A percentile compares a stretch with the other conserved stretches of the same genome.
These are phyloP conservation scores for Melinaea menophilus DNA, from an alignment of 2,888 invertebrate genomes.

Conservation along the genomic window DNA sequence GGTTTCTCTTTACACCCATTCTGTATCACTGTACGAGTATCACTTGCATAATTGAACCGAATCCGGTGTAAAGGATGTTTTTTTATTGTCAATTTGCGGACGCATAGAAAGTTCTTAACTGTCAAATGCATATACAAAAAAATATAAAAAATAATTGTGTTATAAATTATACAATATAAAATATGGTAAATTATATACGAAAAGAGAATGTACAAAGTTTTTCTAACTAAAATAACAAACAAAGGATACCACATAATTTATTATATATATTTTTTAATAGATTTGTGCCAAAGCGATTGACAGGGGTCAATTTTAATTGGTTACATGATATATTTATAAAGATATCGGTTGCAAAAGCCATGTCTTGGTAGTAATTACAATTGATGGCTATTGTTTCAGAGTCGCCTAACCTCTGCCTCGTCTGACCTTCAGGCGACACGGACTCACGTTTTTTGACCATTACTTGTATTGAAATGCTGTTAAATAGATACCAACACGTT, in stretches of 20 bases:
- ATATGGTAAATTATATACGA: no score
- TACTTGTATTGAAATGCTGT: slow-evolving; percentile 33
- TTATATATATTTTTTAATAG: neutral
- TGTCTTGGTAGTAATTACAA: slow-evolving; percentile 74
- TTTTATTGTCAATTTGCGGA: neutral
- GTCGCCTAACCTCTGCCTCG: slow-evolving; percentile 62
- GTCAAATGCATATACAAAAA: neutral
- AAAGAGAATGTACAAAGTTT: no score
- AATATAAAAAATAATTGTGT: no score
- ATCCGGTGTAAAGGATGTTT: neutral
- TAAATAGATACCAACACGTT: no score
- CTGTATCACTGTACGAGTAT: neutral
- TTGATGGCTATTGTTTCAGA: slow-evolving; percentile 70
- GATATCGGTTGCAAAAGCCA: slow-evolving; percentile 66
- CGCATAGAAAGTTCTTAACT: neutral
- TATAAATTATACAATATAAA: no score
- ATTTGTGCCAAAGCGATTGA: slow-evolving; percentile 13
- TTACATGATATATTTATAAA: slow-evolving; percentile 41
- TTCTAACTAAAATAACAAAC: no score
- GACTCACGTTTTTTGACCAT: slow-evolving; percentile 71
- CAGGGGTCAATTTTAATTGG: slow-evolving; percentile 33
- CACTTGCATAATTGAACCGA: neutral
- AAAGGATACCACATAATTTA: no score
- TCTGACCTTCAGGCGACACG: slow-evolving; percentile 65
- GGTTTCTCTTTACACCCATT: slow-evolving; percentile 6